A percentile compares a stretch with the other conserved stretches of the same genome.
Evolutionary conservation across 1,140 invertebrate genomes (phyloP).

Genomic region (honey bee (Apis mellifera)): DNA sequence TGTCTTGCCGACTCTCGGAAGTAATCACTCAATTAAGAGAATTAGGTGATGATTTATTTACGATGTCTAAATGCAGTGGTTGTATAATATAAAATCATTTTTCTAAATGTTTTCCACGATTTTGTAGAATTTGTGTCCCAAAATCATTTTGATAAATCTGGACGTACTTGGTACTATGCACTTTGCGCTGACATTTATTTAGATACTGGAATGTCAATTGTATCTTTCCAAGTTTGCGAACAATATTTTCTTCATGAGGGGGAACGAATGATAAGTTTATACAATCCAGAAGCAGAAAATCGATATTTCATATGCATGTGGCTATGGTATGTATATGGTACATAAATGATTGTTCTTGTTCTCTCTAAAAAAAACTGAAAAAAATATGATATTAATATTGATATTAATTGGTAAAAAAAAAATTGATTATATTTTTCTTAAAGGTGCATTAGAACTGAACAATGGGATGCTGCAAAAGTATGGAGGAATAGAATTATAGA

Average conservation of each 20-base stretch:
- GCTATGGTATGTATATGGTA: constrained; percentile 69
- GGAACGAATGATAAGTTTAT: constrained; percentile 69
- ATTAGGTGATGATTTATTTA: constrained; percentile 68
- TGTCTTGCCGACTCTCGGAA: constrained; percentile 74
- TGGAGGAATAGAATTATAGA: constrained; percentile 68
- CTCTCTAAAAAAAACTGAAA: background rate
- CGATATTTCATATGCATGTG: constrained; percentile 77
- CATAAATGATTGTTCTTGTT: background rate
- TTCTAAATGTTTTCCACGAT: background rate
- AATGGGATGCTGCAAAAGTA: constrained; percentile 73
- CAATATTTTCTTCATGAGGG: constrained; percentile 76
- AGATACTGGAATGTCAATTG: constrained; percentile 78
- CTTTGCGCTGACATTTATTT: constrained; percentile 79
- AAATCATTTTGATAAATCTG: constrained; percentile 79
- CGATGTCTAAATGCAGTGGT: too few relatives aligned
- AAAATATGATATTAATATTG: too few relatives aligned
- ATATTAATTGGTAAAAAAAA: background rate
- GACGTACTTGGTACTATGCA: constrained; percentile 80
- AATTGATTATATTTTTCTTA: background rate
- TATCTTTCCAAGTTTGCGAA: constrained; percentile 72
- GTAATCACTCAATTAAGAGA: constrained; percentile 75
- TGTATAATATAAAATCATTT: background rate
- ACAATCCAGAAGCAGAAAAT: constrained; percentile 72
- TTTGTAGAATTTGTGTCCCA: constrained; percentile 72
- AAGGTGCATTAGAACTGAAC: constrained; percentile 74